Evolutionary conservation across 2,113 vertebrate genomes (phyloP).

Genomic region (Albula goreensis): DNA sequence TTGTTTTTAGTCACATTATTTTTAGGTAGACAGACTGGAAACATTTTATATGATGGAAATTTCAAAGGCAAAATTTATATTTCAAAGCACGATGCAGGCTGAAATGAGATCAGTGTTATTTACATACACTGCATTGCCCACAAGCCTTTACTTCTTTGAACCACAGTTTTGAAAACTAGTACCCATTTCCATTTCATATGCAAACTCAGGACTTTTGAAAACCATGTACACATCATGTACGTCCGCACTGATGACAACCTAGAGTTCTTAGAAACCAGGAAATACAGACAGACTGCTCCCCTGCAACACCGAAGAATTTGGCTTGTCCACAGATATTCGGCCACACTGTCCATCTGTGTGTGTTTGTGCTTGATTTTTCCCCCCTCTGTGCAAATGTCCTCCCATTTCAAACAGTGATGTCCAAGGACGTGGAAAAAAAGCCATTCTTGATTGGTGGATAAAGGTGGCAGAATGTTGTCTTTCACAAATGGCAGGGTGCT

Average conservation of each 20-base stretch:
- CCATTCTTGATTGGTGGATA: constrained; percentile 7
- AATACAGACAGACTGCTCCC: background rate
- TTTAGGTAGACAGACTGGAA: constrained; percentile 34
- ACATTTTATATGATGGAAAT: constrained; percentile 28
- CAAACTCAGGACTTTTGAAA: background rate
- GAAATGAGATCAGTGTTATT: constrained; percentile 21
- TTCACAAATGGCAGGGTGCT: constrained; percentile 35
- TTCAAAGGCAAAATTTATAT: constrained; percentile 38
- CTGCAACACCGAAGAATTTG: too few relatives aligned
- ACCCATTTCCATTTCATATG: background rate
- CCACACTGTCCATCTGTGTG: background rate
- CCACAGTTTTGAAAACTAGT: background rate
- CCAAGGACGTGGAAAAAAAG: background rate
- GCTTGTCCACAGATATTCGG: background rate
- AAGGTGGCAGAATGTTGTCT: constrained; percentile 26
- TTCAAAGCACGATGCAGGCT: constrained; percentile 26
- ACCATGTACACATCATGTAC: background rate
- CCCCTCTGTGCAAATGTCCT: background rate
- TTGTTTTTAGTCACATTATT: constrained; percentile 24
- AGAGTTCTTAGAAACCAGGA: background rate
- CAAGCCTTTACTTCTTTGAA: background rate
- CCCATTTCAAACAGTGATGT: background rate
- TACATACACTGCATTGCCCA: background rate
- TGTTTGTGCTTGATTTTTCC: background rate
- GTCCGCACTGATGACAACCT: background rate